phyloP scores from a whole-genome alignment of 2,888 invertebrate species.

The Bombylius major region DNA sequence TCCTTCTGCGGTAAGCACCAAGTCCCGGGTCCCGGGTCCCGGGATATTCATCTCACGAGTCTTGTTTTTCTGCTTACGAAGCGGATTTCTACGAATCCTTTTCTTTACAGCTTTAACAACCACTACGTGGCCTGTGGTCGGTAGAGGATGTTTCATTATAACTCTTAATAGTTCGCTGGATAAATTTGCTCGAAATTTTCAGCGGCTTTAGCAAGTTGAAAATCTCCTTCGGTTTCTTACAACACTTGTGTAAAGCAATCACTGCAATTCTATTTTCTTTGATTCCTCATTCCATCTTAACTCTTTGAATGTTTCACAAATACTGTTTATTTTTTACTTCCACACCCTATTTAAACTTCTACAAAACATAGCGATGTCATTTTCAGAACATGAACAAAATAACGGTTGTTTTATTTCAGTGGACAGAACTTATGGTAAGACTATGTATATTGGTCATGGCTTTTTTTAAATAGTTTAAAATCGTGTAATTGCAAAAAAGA shows the following conservation, averaged over 20 bases:
- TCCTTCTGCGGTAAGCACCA: neutral
- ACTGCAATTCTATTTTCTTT: constrained; percentile 1
- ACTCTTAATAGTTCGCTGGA: neutral
- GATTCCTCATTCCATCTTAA: neutral
- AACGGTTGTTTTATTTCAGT: too few relatives aligned
- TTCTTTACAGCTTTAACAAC: neutral
- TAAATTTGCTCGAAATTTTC: neutral
- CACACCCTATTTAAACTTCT: too few relatives aligned
- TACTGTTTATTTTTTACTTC: too few relatives aligned
- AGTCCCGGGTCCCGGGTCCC: neutral
- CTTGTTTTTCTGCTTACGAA: too few relatives aligned
- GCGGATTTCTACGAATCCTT: neutral
- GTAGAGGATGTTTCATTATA: neutral
- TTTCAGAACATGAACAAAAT: too few relatives aligned
- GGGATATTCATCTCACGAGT: neutral
- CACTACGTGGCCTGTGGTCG: neutral
- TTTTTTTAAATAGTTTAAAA: too few relatives aligned
- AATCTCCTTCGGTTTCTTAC: neutral
- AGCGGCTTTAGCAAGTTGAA: neutral
- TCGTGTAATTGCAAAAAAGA: too few relatives aligned
- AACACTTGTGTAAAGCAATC: neutral
- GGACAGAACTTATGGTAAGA: too few relatives aligned
- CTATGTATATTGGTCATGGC: too few relatives aligned
- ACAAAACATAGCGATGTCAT: too few relatives aligned
- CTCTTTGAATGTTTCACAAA: neutral